Percentiles rank a stretch among this genome's conserved stretches.
Conservation (phyloP, 2,797 vertebrate species). For the Diglossa cyanea region DNA sequence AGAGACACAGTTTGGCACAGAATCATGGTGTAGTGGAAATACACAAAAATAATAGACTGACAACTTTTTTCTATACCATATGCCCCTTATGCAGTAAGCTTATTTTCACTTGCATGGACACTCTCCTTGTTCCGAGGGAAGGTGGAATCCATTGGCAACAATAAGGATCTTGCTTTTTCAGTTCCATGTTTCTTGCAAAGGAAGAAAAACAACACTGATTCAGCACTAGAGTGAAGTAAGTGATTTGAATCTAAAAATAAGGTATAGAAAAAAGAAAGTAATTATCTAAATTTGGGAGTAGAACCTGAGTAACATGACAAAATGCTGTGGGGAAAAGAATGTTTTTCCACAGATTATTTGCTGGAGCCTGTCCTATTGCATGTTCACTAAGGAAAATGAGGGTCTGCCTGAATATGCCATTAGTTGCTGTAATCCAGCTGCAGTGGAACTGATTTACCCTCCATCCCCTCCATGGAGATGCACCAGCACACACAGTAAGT, state of each 20-base stretch:
- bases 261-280: background rate
- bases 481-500: background rate
- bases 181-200: background rate
- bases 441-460: background rate
- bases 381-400: background rate
- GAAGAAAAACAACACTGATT: background rate
- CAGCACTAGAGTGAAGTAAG: background rate
- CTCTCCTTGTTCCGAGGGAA: background rate
- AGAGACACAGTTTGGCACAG: constrained; percentile 23
- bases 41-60: background rate
- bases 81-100: background rate
- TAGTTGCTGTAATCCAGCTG: background rate
- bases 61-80: background rate
- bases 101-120: background rate
- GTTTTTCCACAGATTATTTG: background rate
- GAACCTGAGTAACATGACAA: background rate
- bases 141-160: background rate
- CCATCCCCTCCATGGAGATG: background rate
- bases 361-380: background rate
- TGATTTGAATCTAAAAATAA: background rate
- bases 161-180: background rate
- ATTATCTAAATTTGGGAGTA: background rate
- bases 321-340: background rate
- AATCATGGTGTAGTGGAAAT: constrained; percentile 14
- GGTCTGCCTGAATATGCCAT: background rate